Base-by-base conservation (phyloP, 2,888 invertebrate species). In the Orthosia gracilis region DNA sequence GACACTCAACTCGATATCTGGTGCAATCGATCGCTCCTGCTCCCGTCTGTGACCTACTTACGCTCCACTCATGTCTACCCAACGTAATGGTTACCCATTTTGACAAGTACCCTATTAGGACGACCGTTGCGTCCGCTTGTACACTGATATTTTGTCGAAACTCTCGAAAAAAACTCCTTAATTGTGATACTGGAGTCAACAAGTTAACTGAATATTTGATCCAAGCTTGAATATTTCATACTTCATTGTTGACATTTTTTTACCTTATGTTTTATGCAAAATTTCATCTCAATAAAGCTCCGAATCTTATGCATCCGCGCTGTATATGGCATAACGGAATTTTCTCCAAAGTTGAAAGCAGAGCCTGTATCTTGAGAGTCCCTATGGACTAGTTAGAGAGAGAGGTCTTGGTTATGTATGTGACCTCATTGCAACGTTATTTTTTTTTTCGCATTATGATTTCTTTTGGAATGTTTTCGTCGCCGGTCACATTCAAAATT, bases 31-130 rank as follows among this genome's bases (percentile, higher is more conserved):
- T 94, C 92, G 92, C 66, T 85, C 87, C 90, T 82, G 89, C 87
- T 91, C 91, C 90, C 90, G 85, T 86, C 89, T 85, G 85, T 93
- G 93, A 91, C 93, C 94, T 89, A 93, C 88, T 93, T 94, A 91
- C 88, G 86, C 83, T 66, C 66, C 86, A 80, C 86, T 87, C 85
- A 87, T 87, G 87, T 85, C 79, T 82, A 78, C 84, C 78, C 83
- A 78, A 78, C 73, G 74, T 74, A 82, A 81, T 83, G 81, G 83
- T 77, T 85, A 90, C 90, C 87, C 89, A 89, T 85, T 89, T 86
- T 83, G 88, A 90, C 88, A 88, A 89, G 84, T 86, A 82, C 87
- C 82, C 75, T 80, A 70, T 82, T 86, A 80, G 80, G 79, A 61
- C 73, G 67, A 75, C 75, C 59, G 58, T 66, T 67, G 47, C 58